Evolutionary conservation across 2,113 vertebrate genomes (phyloP).

Genomic region (Peromyscus polionotus): DNA sequence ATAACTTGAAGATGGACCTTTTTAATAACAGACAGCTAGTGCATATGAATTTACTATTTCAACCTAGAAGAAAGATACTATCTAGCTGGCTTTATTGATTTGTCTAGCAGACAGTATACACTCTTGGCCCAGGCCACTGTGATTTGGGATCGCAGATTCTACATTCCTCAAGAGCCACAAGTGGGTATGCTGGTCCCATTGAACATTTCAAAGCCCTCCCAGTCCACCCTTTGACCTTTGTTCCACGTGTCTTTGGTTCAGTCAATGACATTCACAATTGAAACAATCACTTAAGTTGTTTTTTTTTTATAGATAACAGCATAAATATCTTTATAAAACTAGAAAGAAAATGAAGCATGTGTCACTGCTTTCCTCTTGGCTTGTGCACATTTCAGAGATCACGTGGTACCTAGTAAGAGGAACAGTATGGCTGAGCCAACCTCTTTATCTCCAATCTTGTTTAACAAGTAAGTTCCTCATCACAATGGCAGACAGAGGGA

Average conservation of each 20-base stretch:
- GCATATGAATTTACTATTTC: not conserved
- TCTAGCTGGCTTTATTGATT: not conserved
- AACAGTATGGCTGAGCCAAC: not conserved
- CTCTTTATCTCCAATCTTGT: not conserved
- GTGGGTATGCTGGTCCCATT: rapidly evolving
- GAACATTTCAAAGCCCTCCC: not conserved
- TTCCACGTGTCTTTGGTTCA: not conserved
- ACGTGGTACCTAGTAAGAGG: not conserved
- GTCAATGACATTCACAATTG: not conserved
- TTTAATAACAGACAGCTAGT: slow-evolving; percentile 19
- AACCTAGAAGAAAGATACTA: not conserved
- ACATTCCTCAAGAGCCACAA: not conserved
- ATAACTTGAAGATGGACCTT: not conserved
- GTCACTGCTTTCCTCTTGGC: not conserved
- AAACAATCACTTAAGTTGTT: not conserved
- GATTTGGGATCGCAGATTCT: not conserved
- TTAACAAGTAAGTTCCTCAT: too few relatives aligned
- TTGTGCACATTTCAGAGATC: not conserved
- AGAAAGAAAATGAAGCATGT: not conserved
- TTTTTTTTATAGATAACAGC: slow-evolving; percentile 8
- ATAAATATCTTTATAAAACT: slow-evolving; percentile 29
- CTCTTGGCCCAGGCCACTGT: not conserved
- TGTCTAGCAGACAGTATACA: not conserved
- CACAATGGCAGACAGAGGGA: not conserved
- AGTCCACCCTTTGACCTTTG: not conserved